Conservation (phyloP, 2,113 vertebrate genomes). For the Rana temporaria region DNA sequence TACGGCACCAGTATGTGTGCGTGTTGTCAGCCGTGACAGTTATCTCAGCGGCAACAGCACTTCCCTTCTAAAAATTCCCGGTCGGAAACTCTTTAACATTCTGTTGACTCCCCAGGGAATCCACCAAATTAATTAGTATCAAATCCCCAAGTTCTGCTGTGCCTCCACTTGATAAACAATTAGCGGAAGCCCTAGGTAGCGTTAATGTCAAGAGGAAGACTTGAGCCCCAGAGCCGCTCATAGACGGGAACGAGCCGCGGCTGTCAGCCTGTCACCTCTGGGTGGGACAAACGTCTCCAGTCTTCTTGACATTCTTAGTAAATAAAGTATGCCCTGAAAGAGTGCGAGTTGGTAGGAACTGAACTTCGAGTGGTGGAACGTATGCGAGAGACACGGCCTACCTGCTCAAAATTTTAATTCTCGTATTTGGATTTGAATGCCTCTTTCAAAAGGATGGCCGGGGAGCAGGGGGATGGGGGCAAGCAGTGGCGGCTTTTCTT, state of each 20-base stretch:
- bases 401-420: no score
- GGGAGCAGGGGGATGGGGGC: no score
- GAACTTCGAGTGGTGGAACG: no score
- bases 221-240: background rate
- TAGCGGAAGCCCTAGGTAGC: slow-evolving; percentile 31
- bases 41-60: slow-evolving; percentile 33
- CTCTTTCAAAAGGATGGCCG: no score
- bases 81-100: slow-evolving; percentile 13
- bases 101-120: slow-evolving; percentile 42
- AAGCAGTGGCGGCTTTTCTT: no score
- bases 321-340: background rate
- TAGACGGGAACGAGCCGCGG: background rate
- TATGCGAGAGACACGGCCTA: no score
- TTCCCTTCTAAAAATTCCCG: background rate
- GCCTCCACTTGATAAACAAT: slow-evolving; percentile 51
- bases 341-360: no score
- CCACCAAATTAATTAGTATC: slow-evolving; percentile 38
- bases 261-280: slow-evolving; percentile 25
- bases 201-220: background rate
- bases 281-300: background rate
- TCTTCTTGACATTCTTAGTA: background rate
- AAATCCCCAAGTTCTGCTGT: slow-evolving; percentile 30
- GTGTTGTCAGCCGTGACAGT: slow-evolving; percentile 21
- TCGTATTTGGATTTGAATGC: no score
- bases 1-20: background rate